These are phyloP conservation scores for Microtus richardsoni DNA, from an alignment of 2,113 vertebrate species.

Conservation along the genomic window DNA sequence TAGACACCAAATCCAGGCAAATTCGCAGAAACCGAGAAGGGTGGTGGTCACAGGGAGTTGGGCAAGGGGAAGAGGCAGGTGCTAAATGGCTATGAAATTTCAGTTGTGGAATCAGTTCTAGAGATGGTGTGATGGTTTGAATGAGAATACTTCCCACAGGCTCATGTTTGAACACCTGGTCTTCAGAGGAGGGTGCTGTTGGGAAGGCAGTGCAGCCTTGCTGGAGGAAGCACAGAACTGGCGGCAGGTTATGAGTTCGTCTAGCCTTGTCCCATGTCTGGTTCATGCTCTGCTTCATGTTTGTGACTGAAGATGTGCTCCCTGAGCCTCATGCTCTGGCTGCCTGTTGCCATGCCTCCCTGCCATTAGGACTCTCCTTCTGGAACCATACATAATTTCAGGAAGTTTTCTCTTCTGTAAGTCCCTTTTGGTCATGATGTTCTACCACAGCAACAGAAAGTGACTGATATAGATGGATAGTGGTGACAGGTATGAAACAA, in stretches of 20 bases:
- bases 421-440: background rate
- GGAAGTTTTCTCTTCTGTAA: background rate
- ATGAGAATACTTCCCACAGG: background rate
- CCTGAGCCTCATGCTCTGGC: background rate
- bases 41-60: background rate
- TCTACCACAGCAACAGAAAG: background rate
- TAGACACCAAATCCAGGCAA: background rate
- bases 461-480: background rate
- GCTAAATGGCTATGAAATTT: background rate
- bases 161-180: background rate
- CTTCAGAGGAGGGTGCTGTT: too few species aligned
- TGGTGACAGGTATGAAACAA: background rate
- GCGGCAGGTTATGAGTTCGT: background rate
- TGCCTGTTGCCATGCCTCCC: background rate
- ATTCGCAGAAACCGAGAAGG: background rate
- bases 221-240: too few species aligned
- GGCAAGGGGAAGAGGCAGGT: background rate
- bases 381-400: background rate
- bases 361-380: background rate
- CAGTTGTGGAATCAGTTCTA: too few species aligned
- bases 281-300: background rate
- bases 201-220: background rate
- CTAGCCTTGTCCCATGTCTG: too few species aligned
- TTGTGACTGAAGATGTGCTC: background rate
- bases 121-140: background rate